These are phyloP conservation scores for Drosophila pseudotalamancana DNA, from an alignment of 2,888 invertebrate species.

Conservation along the genomic window DNA sequence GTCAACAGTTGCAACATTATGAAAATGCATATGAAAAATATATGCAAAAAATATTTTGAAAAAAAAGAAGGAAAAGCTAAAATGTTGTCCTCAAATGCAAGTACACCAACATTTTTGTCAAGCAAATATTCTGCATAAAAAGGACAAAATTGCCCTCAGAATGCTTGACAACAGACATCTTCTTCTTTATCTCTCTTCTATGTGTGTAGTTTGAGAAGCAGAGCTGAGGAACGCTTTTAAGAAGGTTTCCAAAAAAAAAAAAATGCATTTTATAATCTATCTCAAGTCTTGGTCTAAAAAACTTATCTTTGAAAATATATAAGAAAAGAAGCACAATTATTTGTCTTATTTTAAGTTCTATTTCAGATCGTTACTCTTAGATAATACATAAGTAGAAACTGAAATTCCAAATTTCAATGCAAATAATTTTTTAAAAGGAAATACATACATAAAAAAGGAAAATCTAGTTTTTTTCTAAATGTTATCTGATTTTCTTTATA, in stretches of 20 bases:
- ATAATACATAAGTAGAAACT: too few relatives aligned
- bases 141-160: not conserved
- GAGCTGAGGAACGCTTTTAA: too few relatives aligned
- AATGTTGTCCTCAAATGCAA: constrained; percentile 1
- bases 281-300: too few relatives aligned
- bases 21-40: constrained; percentile 36
- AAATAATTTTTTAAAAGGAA: too few relatives aligned
- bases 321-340: too few relatives aligned
- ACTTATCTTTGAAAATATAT: too few relatives aligned
- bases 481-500: not conserved
- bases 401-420: too few relatives aligned
- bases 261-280: too few relatives aligned
- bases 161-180: not conserved
- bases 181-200: not conserved
- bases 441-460: not conserved
- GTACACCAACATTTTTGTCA: not conserved
- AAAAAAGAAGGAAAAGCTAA: not conserved
- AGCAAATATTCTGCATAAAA: not conserved
- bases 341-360: too few relatives aligned
- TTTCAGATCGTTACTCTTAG: too few relatives aligned
- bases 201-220: not conserved
- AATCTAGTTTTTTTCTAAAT: too few relatives aligned
- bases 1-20: constrained; percentile 33
- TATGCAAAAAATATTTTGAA: not conserved
- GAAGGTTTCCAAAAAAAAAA: too few relatives aligned